phyloP scores from a whole-genome alignment of 2,113 vertebrate species.

The Zosterops japonicus region DNA sequence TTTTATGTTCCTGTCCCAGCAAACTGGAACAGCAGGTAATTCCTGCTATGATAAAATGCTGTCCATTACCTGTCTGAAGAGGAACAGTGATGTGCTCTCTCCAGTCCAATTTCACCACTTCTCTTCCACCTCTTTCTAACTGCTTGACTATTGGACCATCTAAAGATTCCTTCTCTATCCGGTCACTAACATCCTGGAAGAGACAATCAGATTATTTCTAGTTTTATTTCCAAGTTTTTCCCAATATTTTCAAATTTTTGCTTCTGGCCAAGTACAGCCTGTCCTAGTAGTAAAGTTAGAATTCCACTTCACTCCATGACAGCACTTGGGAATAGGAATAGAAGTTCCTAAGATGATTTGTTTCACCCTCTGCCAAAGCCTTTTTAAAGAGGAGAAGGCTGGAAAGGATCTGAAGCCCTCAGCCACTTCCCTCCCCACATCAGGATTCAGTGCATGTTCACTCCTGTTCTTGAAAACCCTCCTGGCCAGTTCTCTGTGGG shows the following conservation, averaged over 20 bases:
- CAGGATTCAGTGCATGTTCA: neutral
- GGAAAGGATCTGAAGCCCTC: neutral
- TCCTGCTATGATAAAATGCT: neutral
- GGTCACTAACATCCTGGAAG: conserved; percentile 92
- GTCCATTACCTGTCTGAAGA: conserved; percentile 88
- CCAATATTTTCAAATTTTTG: neutral
- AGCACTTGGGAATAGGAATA: neutral
- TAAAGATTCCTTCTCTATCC: conserved; percentile 94
- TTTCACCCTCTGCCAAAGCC: neutral
- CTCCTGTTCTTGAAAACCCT: neutral
- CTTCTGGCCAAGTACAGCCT: neutral
- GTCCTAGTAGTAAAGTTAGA: neutral
- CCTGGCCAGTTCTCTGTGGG: neutral
- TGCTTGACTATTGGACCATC: conserved; percentile 91
- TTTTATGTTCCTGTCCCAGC: neutral
- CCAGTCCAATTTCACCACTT: conserved; percentile 94
- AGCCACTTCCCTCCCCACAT: neutral
- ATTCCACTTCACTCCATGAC: neutral
- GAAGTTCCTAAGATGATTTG: neutral
- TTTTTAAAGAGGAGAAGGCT: neutral
- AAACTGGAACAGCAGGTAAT: neutral
- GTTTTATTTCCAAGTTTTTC: neutral
- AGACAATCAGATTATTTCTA: neutral
- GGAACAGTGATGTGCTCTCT: conserved; percentile 95
- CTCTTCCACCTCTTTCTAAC: conserved; percentile 89